Percentiles rank a stretch among this genome's conserved stretches.
phyloP scores from a whole-genome alignment of 2,113 vertebrate genomes.

The Tychaedon coryphoeus region DNA sequence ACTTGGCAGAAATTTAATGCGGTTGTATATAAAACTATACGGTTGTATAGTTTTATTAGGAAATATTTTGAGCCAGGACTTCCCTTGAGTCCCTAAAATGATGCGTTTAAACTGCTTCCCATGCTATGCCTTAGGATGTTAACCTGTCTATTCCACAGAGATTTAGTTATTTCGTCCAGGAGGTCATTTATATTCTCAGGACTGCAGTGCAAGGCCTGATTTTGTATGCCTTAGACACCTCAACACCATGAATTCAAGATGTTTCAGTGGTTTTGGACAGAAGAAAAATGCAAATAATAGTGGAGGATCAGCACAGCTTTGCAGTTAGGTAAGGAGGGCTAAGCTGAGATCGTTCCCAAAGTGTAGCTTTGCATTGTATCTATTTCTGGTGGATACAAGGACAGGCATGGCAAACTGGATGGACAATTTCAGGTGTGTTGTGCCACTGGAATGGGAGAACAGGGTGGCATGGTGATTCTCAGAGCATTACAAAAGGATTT shows the following conservation, averaged over 20 bases:
- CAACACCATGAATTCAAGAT: neutral
- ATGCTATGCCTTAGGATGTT: neutral
- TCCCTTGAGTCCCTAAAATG: neutral
- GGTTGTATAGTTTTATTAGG: neutral
- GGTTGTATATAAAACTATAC: too few species aligned
- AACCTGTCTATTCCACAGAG: neutral
- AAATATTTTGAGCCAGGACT: neutral
- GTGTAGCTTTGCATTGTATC: fast-evolving
- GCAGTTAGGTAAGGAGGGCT: neutral
- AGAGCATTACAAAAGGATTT: neutral
- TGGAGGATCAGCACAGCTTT: neutral
- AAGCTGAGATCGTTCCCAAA: neutral
- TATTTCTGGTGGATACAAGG: neutral
- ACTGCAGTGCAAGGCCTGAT: neutral
- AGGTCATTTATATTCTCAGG: neutral
- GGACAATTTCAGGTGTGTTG: neutral
- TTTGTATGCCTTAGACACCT: neutral
- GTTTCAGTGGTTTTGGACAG: neutral
- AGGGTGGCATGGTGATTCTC: fast-evolving
- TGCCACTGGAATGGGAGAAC: neutral
- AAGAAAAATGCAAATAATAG: neutral
- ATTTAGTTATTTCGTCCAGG: neutral
- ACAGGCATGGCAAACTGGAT: neutral
- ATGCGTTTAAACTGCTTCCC: neutral
- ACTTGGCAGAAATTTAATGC: neutral